Conservation (phyloP, 2,797 vertebrate species). For the Pangasius larnaudii region DNA sequence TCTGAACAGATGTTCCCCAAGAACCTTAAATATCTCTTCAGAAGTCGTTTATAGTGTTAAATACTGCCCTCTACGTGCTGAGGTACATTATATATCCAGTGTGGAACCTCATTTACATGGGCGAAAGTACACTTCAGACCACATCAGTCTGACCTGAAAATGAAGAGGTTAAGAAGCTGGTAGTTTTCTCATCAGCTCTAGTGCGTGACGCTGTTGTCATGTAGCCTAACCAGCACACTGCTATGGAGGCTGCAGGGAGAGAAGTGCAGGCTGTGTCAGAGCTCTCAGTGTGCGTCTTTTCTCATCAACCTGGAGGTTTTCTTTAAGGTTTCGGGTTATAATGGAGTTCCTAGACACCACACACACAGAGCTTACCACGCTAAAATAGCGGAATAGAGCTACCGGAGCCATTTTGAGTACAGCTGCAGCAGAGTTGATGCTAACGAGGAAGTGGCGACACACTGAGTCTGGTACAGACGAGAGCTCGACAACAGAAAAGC, state of each 20-base stretch:
- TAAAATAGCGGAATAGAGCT: neutral
- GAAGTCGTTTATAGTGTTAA: neutral
- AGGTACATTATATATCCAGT: too few species aligned
- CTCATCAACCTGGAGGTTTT: neutral
- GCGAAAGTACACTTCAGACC: neutral
- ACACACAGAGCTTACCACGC: neutral
- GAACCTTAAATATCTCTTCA: neutral
- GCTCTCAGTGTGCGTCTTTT: neutral
- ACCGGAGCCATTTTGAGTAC: neutral
- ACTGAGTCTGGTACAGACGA: constrained; percentile 15
- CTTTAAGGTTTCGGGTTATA: neutral
- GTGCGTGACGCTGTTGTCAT: neutral
- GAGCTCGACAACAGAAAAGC: constrained; percentile 21
- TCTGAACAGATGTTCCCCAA: neutral
- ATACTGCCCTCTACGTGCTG: neutral
- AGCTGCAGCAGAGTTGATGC: constrained; percentile 36
- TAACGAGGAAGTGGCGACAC: constrained; percentile 54
- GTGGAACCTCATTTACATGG: neutral
- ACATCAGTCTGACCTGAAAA: neutral
- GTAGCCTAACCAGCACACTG: neutral
- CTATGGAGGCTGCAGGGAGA: neutral
- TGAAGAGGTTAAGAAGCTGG: neutral
- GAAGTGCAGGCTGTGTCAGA: neutral
- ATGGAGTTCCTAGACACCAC: neutral
- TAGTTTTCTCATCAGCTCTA: neutral